These are phyloP conservation scores for Physeter macrocephalus DNA, from an alignment of 2,113 vertebrate species.

Conservation along the genomic window DNA sequence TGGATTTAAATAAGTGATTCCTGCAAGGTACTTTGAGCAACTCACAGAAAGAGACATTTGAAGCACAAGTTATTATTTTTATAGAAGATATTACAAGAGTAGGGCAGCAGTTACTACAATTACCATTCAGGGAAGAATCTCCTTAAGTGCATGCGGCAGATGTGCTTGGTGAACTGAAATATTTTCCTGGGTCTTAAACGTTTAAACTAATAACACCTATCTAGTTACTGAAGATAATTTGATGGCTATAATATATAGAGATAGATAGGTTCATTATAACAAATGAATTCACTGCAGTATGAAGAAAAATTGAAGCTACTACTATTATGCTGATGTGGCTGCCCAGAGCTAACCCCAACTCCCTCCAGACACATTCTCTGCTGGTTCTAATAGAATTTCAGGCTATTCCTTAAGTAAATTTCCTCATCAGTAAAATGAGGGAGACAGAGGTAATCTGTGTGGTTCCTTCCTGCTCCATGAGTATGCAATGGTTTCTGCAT, in stretches of 20 bases:
- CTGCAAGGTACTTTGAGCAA: conserved; percentile 18
- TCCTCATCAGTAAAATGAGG: conserved; percentile 30
- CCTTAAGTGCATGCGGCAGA: conserved; percentile 28
- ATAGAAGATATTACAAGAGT: conserved; percentile 51
- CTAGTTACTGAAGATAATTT: conserved; percentile 47
- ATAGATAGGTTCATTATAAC: conserved; percentile 44
- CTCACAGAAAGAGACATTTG: conserved; percentile 48
- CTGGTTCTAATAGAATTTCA: conserved; percentile 11
- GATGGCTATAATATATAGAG: conserved; percentile 45
- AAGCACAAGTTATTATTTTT: conserved; percentile 69
- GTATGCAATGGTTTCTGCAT: not conserved
- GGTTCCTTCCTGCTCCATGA: not conserved
- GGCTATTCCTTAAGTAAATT: not conserved
- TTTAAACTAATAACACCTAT: conserved; percentile 58
- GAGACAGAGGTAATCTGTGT: not conserved
- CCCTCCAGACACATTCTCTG: not conserved
- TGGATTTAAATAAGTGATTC: conserved; percentile 16
- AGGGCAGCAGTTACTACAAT: conserved; percentile 46
- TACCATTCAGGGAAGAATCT: conserved; percentile 53
- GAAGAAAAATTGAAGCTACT: conserved; percentile 24
- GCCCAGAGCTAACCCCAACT: conserved; percentile 6
- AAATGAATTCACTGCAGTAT: conserved; percentile 7
- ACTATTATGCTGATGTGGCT: conserved; percentile 18
- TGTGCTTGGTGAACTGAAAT: conserved; percentile 25
- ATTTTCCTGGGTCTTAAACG: conserved; percentile 28